Conservation (phyloP, 2,797 vertebrate genomes). For the Spea hammondii region DNA sequence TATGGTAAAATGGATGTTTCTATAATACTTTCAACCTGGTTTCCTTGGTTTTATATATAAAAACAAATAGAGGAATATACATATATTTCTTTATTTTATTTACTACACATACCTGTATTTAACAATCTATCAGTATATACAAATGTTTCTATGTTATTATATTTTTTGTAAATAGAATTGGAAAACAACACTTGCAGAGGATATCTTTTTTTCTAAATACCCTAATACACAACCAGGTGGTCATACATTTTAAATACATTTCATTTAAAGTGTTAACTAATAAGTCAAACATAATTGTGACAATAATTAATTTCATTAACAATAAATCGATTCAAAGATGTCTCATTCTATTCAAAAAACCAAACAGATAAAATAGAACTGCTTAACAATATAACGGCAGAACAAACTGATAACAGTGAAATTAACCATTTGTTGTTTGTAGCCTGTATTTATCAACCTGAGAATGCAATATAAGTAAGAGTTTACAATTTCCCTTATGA, state of each 20-base stretch:
- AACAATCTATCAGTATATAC: background rate
- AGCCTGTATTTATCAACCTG: background rate
- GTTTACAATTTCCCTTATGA: slow-evolving; percentile 7
- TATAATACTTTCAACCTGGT: too few relatives aligned
- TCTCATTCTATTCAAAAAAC: slow-evolving; percentile 2
- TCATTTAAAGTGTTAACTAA: slow-evolving; percentile 34
- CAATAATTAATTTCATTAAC: slow-evolving; percentile 39
- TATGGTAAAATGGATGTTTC: too few relatives aligned
- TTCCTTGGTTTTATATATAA: too few relatives aligned
- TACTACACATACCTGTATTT: slow-evolving; percentile 1
- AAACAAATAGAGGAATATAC: too few relatives aligned
- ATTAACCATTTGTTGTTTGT: background rate
- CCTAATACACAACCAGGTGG: slow-evolving; percentile 16
- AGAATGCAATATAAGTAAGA: background rate
- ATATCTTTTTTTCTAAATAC: slow-evolving; percentile 22
- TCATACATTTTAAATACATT: slow-evolving; percentile 34
- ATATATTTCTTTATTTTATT: background rate
- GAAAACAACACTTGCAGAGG: slow-evolving; percentile 13
- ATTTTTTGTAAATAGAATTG: slow-evolving; percentile 21
- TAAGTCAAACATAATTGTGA: slow-evolving; percentile 37
- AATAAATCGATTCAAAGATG: slow-evolving; percentile 18
- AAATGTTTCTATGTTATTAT: too few relatives aligned
- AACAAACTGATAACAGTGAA: background rate
- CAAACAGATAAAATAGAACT: background rate
- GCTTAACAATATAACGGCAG: background rate